phyloP scores from a whole-genome alignment of 2,888 invertebrate genomes.

The Cheilosia pagana region DNA sequence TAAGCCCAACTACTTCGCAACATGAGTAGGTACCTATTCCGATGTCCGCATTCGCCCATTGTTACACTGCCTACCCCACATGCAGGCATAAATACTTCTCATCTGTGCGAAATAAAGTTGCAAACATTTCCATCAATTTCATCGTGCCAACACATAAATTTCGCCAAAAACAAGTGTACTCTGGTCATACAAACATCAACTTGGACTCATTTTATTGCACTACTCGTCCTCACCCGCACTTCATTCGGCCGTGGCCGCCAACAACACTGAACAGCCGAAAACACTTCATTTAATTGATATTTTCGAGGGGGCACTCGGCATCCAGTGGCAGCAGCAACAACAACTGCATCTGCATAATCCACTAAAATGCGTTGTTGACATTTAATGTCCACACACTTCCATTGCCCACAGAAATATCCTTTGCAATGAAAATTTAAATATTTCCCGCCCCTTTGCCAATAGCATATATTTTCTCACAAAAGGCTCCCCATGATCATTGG shows the following conservation, averaged over 20 bases:
- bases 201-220: no score
- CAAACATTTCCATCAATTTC: neutral
- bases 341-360: slow-evolving; percentile 69
- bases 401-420: slow-evolving; percentile 18
- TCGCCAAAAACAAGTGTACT: neutral
- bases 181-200: neutral
- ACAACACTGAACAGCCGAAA: slow-evolving; percentile 15
- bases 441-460: neutral
- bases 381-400: slow-evolving; percentile 62
- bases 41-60: no score
- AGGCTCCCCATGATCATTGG: slow-evolving; percentile 3
- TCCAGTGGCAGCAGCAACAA: neutral
- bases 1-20: no score
- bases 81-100: no score
- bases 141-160: neutral
- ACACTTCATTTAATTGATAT: slow-evolving; percentile 69
- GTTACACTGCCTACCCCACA: no score
- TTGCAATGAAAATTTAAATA: slow-evolving; percentile 63
- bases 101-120: neutral
- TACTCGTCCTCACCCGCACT: neutral
- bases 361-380: slow-evolving; percentile 73
- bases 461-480: slow-evolving; percentile 11
- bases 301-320: slow-evolving; percentile 23
- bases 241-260: neutral
- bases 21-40: no score